Evolutionary conservation across 2,797 vertebrate species (phyloP).

Genomic region (Pantherophis vulpinus): DNA sequence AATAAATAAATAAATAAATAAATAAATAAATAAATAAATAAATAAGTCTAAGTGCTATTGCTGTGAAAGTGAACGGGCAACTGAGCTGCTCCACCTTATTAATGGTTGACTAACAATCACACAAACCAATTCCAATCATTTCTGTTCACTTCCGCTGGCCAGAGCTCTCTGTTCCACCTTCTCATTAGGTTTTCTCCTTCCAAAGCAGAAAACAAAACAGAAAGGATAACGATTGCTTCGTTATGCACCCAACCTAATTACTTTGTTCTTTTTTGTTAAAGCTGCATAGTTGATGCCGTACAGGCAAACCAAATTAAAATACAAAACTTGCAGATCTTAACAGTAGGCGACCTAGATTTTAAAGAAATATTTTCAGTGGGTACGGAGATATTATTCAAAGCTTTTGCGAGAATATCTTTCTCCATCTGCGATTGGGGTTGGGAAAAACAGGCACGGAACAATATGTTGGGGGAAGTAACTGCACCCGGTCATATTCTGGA

Average conservation of each 20-base stretch:
- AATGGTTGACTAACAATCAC: neutral
- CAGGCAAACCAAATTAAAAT: conserved; percentile 35
- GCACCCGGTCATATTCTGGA: conserved; percentile 10
- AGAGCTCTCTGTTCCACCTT: conserved; percentile 13
- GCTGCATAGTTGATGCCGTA: conserved; percentile 34
- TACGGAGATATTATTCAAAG: conserved; percentile 57
- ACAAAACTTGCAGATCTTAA: conserved; percentile 24
- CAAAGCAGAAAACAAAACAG: conserved; percentile 10
- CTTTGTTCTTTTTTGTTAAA: conserved; percentile 22
- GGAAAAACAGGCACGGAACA: neutral
- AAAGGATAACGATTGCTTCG: conserved; percentile 28
- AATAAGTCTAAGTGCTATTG: too few relatives aligned
- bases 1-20: too few relatives aligned
- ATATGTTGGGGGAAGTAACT: neutral
- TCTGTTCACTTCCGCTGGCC: conserved; percentile 20
- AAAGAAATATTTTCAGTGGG: conserved; percentile 45
- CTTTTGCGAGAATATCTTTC: conserved; percentile 34
- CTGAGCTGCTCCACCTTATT: neutral
- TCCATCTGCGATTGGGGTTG: conserved; percentile 25
- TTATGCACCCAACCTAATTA: conserved; percentile 46
- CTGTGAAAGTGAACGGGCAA: too few relatives aligned
- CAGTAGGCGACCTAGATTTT: conserved; percentile 54
- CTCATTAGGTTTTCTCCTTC: conserved; percentile 26
- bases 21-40: too few relatives aligned
- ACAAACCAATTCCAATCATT: neutral